phyloP scores from a whole-genome alignment of 2,888 invertebrate species.

The Phengaris arion region DNA sequence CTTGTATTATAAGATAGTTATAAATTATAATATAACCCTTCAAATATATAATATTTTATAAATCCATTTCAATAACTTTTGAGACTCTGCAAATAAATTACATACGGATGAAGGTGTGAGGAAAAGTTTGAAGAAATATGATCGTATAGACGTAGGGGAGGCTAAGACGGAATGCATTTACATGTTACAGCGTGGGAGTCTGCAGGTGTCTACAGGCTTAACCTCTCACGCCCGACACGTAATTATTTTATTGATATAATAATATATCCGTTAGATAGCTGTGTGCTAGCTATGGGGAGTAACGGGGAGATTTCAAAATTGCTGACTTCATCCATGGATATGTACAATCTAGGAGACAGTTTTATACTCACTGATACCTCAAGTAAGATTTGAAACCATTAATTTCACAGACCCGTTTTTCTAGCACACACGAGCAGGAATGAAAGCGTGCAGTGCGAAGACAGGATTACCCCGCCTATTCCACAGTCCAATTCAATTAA shows the following conservation, averaged over 20 bases:
- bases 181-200: constrained; percentile 72
- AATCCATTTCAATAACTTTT: background rate
- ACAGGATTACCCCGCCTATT: constrained; percentile 72
- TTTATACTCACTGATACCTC: too few relatives aligned
- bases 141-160: constrained; percentile 39
- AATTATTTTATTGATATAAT: constrained; percentile 16
- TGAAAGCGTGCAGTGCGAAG: constrained; percentile 53
- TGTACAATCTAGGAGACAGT: too few relatives aligned
- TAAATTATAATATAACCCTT: too few relatives aligned
- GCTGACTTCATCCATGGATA: background rate
- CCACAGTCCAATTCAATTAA: constrained; percentile 79
- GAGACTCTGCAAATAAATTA: background rate
- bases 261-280: background rate
- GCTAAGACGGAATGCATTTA: constrained; percentile 75
- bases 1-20: too few relatives aligned
- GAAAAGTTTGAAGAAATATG: constrained; percentile 12
- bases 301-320: background rate
- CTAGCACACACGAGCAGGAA: background rate
- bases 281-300: too few relatives aligned
- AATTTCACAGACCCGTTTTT: background rate
- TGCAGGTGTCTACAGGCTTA: constrained; percentile 53
- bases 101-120: background rate
- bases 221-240: background rate
- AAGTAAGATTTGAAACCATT: too few relatives aligned
- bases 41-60: too few relatives aligned